Evolutionary conservation across 2,797 vertebrate genomes (phyloP).

Genomic region (Astyanax mexicanus): DNA sequence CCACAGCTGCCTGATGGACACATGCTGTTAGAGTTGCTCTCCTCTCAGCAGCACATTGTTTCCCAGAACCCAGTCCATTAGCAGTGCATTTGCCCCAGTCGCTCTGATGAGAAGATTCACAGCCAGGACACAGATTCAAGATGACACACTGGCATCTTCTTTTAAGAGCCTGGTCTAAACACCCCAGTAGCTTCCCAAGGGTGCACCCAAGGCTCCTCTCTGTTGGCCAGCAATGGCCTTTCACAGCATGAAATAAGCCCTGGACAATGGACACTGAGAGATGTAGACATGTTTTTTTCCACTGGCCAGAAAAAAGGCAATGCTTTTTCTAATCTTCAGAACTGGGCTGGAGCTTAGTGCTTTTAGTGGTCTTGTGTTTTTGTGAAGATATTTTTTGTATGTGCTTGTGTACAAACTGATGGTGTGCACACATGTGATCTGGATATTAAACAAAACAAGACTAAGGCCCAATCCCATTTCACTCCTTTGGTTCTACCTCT

Average conservation of each 20-base stretch:
- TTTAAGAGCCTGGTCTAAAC: constrained; percentile 14
- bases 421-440: too few species aligned
- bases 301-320: constrained; percentile 4
- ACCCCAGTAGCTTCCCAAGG: constrained; percentile 17
- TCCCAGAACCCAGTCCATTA: constrained; percentile 26
- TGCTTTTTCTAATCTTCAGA: not conserved
- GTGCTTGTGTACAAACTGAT: too few species aligned
- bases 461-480: too few species aligned
- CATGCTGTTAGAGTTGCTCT: not conserved
- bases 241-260: not conserved
- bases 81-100: constrained; percentile 28
- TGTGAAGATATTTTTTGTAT: too few species aligned
- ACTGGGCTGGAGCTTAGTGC: not conserved
- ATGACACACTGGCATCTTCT: constrained; percentile 31
- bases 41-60: constrained; percentile 11
- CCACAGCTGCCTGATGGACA: constrained; percentile 12
- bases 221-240: constrained; percentile 9
- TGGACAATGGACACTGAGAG: constrained; percentile 12
- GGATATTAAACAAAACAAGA: too few species aligned
- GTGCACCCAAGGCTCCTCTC: not conserved
- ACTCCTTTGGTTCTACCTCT: too few species aligned
- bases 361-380: not conserved
- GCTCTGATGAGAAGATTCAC: constrained; percentile 33
- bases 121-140: constrained; percentile 26
- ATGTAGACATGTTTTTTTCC: constrained; percentile 34